Evolutionary conservation across 2,888 invertebrate genomes (phyloP).

Genomic region (Camptogramma bilineatum): DNA sequence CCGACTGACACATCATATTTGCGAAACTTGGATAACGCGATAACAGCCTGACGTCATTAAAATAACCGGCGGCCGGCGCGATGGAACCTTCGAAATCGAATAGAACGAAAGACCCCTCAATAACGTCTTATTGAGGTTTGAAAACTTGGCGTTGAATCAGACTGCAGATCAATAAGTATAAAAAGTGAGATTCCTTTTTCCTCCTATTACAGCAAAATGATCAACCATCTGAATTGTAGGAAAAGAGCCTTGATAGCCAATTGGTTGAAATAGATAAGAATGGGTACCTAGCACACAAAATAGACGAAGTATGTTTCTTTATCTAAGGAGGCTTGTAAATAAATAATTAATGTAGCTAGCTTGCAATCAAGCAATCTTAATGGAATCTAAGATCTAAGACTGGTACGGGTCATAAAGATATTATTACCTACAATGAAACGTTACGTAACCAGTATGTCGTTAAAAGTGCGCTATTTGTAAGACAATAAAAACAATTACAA

Average conservation of each 20-base stretch:
- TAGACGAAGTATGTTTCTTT: background rate
- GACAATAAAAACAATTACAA: conserved; percentile 22
- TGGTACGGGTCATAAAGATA: conserved; percentile 7
- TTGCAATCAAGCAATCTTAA: background rate
- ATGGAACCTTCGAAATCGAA: conserved; percentile 8
- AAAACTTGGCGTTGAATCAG: background rate
- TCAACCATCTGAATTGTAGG: no score
- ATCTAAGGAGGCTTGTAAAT: background rate
- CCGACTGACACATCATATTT: conserved; percentile 56
- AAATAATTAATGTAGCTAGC: background rate
- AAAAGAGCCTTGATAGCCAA: background rate
- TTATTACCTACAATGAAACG: conserved; percentile 4
- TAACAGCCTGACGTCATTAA: conserved; percentile 37
- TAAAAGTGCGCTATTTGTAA: conserved; percentile 22
- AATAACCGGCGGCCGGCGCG: conserved; percentile 8
- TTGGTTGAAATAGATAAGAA: background rate
- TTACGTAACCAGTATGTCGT: conserved; percentile 20
- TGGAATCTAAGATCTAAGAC: conserved; percentile 8
- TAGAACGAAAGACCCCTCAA: background rate
- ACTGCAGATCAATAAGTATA: background rate
- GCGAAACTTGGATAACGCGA: conserved; percentile 51
- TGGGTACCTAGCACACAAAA: background rate
- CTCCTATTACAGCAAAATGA: background rate
- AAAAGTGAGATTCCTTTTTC: background rate
- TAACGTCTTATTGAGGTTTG: background rate